Base-by-base conservation (phyloP, 1,140 invertebrate species). In the Drosophila simulans region DNA sequence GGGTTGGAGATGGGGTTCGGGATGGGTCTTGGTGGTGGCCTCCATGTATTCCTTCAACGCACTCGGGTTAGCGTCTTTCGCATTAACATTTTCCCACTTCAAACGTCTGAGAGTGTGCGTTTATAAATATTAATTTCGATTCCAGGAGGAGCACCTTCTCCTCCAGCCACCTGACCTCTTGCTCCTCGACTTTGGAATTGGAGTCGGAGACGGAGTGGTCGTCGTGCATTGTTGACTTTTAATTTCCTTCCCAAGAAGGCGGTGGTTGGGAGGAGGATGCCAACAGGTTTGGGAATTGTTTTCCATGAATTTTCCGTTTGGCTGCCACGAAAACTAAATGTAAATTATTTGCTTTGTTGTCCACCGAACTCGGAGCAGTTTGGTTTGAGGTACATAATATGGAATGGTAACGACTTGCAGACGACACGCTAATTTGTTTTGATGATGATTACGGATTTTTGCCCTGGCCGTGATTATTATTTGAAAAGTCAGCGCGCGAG, bases 61-160 rank as follows among this genome's bases (percentile, higher is more conserved):
- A 34, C 48, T 56, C 51, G 51, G 64, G 66, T 40, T 69, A 34
- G 64, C 42, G 63, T 69, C 65, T 70, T 48, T 5, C 42, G 64
- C 68, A 70, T 70, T 70, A 57, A 66, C 70, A 79, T 74, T 68
- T 59, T 58, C 57, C 39, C 58, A 56, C 40, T 71, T 55, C 51
- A 46, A 46, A 57, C 52, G 58, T 72, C 46, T 54, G 48, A 43
- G 66, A 52, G 80, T 60, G 59, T 58, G 81, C 80, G 72, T 88
- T 86, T 89, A 89, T 88, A 83, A 88, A 88, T 88, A 88, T 88
- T 88, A 83, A 88, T 88, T 88, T 88, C 48, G 79, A 83, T 73
- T 70, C 78, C 27, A 54, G 58, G 31, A 35, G 17, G 31, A 31
- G 31, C 31, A 31, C 37, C 52, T 34, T 31, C 27, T 12, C n/a